phyloP scores from a whole-genome alignment of 1,140 invertebrate genomes.

The fruit fly (Drosophila melanogaster) region DNA sequence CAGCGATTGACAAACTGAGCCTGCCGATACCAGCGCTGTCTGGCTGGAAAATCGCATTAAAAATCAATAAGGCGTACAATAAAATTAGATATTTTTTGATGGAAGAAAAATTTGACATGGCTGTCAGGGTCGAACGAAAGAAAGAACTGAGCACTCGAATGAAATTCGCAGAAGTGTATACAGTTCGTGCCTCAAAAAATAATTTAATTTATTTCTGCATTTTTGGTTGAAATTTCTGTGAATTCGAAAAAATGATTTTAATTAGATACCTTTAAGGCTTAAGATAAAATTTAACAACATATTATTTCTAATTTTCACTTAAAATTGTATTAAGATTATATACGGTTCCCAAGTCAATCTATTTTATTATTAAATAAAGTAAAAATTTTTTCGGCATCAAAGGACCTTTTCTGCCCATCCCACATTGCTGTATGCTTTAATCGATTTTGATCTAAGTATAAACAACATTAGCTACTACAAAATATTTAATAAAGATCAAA shows the following conservation, averaged over 20 bases:
- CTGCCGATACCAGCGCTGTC: slow-evolving; percentile 29
- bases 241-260: neutral
- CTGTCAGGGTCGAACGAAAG: slow-evolving; percentile 21
- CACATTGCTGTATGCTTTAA: slow-evolving; percentile 54
- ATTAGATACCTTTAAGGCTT: neutral
- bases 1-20: slow-evolving; percentile 52
- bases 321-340: neutral
- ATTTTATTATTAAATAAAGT: slow-evolving; percentile 22
- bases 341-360: slow-evolving; percentile 2
- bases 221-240: too few relatives aligned
- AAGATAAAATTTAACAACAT: neutral
- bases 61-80: slow-evolving; percentile 82
- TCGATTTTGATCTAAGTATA: slow-evolving; percentile 59
- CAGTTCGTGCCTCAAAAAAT: neutral
- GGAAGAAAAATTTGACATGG: slow-evolving; percentile 31
- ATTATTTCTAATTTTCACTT: neutral
- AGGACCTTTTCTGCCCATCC: neutral
- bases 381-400: neutral
- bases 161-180: neutral
- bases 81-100: slow-evolving; percentile 68
- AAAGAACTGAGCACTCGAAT: neutral
- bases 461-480: slow-evolving; percentile 66
- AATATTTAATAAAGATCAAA: slow-evolving; percentile 42
- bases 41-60: slow-evolving; percentile 71
- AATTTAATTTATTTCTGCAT: neutral